phyloP scores from a whole-genome alignment of 2,113 vertebrate genomes.

The Potamarius usumacintae region DNA sequence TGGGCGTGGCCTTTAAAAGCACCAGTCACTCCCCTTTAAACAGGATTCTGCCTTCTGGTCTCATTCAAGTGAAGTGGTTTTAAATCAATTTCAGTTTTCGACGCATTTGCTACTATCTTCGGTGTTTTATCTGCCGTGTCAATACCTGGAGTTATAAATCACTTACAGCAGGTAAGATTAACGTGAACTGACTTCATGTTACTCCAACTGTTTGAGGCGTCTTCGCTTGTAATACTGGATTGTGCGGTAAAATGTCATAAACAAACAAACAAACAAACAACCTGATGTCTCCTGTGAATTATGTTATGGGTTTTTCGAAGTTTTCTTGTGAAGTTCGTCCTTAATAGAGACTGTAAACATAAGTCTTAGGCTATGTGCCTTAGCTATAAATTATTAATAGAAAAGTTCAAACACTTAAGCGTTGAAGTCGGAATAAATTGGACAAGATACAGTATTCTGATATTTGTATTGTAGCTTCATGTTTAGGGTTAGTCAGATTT shows the following conservation, averaged over 20 bases:
- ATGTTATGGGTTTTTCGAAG: background rate
- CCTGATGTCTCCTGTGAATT: background rate
- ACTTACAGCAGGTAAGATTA: background rate
- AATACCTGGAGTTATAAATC: background rate
- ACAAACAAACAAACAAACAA: too few species aligned
- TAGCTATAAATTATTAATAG: background rate
- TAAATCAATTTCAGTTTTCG: background rate
- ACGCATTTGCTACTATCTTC: background rate
- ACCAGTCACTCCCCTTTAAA: background rate
- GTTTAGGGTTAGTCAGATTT: background rate
- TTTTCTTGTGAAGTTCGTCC: background rate
- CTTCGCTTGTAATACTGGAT: background rate
- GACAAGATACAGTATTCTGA: background rate
- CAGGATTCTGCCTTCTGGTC: background rate
- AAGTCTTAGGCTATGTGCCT: background rate
- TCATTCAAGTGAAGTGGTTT: background rate
- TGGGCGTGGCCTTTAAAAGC: background rate
- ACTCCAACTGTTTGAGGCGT: background rate
- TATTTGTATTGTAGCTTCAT: background rate
- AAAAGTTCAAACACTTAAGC: background rate
- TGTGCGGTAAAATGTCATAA: background rate
- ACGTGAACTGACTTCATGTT: background rate
- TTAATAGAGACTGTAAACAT: background rate
- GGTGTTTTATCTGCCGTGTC: background rate
- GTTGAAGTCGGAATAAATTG: background rate